Percentiles rank a stretch among this genome's conserved stretches.
phyloP scores from a whole-genome alignment of 2,797 vertebrate genomes.

The Acrossocheilus fasciatus region DNA sequence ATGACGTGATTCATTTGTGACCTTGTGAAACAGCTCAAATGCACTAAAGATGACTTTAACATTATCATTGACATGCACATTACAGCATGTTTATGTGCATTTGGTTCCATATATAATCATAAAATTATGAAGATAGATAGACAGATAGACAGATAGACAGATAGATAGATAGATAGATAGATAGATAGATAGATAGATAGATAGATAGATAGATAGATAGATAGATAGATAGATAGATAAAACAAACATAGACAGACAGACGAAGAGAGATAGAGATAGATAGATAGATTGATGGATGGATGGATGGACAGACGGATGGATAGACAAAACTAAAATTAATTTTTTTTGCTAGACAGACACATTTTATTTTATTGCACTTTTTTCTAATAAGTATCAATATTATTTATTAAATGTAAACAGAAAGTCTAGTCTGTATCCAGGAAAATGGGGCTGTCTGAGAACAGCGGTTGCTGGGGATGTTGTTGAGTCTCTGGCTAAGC shows the following conservation, averaged over 20 bases:
- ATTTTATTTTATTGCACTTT: neutral
- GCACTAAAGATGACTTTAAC: conserved; percentile 16
- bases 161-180: neutral
- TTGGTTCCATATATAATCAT: neutral
- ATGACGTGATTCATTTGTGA: conserved; percentile 31
- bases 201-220: neutral
- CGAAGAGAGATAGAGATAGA: neutral
- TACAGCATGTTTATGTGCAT: neutral
- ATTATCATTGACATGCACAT: neutral
- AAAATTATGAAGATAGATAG: neutral
- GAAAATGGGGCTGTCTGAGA: conserved; percentile 53
- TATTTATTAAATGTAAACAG: conserved; percentile 26
- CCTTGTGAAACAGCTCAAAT: conserved; percentile 34
- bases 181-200: neutral
- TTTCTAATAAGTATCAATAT: neutral
- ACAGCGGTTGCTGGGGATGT: conserved; percentile 47
- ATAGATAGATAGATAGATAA: neutral
- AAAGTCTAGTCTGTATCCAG: neutral
- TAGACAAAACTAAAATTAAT: too few species aligned
- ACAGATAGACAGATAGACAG: neutral
- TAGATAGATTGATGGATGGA: neutral
- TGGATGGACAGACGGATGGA: fast-evolving
- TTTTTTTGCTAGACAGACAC: neutral
- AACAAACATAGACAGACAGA: neutral
- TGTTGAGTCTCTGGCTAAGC: conserved; percentile 58